Evolutionary conservation across 2,888 invertebrate genomes (phyloP).

Genomic region (Itoplectis maculator): DNA sequence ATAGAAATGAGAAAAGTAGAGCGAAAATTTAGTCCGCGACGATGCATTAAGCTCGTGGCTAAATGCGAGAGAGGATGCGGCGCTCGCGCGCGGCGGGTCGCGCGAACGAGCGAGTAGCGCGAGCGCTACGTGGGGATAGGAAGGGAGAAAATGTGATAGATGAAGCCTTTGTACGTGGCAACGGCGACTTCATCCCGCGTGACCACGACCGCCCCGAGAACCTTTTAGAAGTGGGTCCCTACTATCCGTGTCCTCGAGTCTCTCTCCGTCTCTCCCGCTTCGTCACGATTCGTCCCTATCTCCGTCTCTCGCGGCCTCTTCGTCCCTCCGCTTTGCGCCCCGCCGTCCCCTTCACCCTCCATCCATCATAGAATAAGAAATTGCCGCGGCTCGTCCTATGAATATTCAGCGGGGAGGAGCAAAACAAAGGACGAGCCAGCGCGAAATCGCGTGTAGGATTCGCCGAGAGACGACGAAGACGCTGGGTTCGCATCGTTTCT

Average conservation of each 20-base stretch:
- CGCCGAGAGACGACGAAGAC: constrained; percentile 22
- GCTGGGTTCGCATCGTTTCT: constrained; percentile 25
- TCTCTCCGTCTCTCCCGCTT: constrained; percentile 33
- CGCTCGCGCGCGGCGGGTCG: not conserved
- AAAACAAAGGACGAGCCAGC: constrained; percentile 68
- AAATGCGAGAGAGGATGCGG: constrained; percentile 38
- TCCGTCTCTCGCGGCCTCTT: constrained; percentile 40
- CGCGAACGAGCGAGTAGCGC: not conserved
- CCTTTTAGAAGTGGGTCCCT: constrained; percentile 70
- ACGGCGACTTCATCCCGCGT: constrained; percentile 54
- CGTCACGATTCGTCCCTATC: constrained; percentile 33
- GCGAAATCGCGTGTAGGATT: constrained; percentile 58
- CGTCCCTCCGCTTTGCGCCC: constrained; percentile 44
- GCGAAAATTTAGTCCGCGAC: constrained; percentile 55
- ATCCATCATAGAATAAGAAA: constrained; percentile 77
- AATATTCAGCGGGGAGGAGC: constrained; percentile 73
- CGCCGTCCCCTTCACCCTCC: constrained; percentile 64
- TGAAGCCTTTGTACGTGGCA: constrained; percentile 70
- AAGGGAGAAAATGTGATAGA: constrained; percentile 73
- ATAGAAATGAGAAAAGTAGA: constrained; percentile 7
- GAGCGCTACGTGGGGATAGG: constrained; percentile 38
- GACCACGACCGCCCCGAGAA: constrained; percentile 24
- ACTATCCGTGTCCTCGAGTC: not conserved
- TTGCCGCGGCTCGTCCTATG: constrained; percentile 70
- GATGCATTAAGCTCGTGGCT: constrained; percentile 55